A percentile compares a stretch with the other conserved stretches of the same genome.
These are phyloP conservation scores for cat (Felis catus) DNA, from an alignment of 2,113 vertebrate species.

Conservation along the genomic window F.catus_Fca126_mat1.0 CM031418.1:71876001-71876500, in stretches of 20 bases:
- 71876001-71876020: neutral
- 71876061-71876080: constrained; percentile 50
- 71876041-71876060: neutral
- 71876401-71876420: neutral
- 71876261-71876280: neutral
- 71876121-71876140: neutral
- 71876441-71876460: neutral
- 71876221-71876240: neutral
- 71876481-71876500: neutral
- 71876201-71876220: neutral
- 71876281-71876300: neutral
- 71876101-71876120: constrained; percentile 39
- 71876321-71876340: neutral
- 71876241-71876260: constrained; percentile 7
- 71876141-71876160: constrained; percentile 42
- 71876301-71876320: neutral
- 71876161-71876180: constrained; percentile 21
- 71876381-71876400: neutral
- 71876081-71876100: constrained; percentile 17
- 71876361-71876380: neutral
- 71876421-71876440: neutral
- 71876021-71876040: neutral
- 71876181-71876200: constrained; percentile 15
- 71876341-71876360: neutral
- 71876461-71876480: neutral